Evolutionary conservation across 2,113 vertebrate genomes (phyloP), one percentile per base, ranked within the genome.

Genomic region (Protobothrops mucrosquamatus): DNA sequence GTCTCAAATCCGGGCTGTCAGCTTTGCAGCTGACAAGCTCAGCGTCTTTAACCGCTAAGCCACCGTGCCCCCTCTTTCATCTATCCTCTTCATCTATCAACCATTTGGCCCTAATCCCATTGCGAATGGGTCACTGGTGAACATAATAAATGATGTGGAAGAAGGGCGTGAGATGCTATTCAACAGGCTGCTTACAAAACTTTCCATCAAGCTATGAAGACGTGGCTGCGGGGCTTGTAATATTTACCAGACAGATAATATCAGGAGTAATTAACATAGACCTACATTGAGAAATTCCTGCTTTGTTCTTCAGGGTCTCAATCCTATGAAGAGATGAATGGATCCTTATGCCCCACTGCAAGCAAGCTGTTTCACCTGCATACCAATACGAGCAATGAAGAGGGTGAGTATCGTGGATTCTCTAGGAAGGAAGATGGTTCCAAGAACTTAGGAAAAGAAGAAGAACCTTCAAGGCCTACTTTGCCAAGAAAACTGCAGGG

Each of bases 241-340:
- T 81, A 39, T 81, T 81, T 39, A 22, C 34, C 34, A 81, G 74
- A 43, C 22, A 81, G 34, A 81, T 43, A 81, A 18, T 81, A 81
- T 81, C 74, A 81, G 55, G 7, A 26, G 34, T 29, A 87, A 54
- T 55, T 43, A 52, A 86, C 34, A 15, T n/a, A 86, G 54, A 5
- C 34, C n/a, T 39, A 26, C 14, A n/a, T 34, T 59, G 87, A 92
- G 24, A 34, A 20, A 12, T 9, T 86, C 46, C 39, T 90, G 74
- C 55, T 93, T 52, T 69, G 39, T 57, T 52, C 56, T 3, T 54
- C 89, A 93, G 92, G 92, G 9, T 93, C 92, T 85, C 92, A 93
- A 24, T 87, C 92, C 74, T 93, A 93, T 55, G 92, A 93, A 87
- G 92, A 93, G 56, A 93, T 93, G 92, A 93, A 93, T 87, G 92